phyloP scores from a whole-genome alignment of 2,113 vertebrate species.

The Oreochromis tanganicae region DNA sequence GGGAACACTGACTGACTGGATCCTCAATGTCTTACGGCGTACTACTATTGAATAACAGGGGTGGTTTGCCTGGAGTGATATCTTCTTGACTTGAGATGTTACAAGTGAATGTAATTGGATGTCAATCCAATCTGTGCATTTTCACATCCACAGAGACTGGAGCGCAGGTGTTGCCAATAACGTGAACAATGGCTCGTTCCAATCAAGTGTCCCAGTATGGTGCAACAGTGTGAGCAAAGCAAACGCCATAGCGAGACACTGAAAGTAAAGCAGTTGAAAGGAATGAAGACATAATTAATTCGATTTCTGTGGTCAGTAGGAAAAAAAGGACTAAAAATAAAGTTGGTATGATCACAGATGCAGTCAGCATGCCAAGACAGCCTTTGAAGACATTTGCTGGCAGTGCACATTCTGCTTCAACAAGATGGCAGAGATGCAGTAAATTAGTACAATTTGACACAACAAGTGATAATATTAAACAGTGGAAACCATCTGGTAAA shows the following conservation, averaged over 20 bases:
- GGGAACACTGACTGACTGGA: not conserved
- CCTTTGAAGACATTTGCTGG: not conserved
- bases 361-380: not conserved
- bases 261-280: not conserved
- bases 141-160: not conserved
- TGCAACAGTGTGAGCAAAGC: not conserved
- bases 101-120: not conserved
- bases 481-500: not conserved
- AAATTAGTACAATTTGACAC: not conserved
- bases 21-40: not conserved
- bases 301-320: not conserved
- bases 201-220: not conserved
- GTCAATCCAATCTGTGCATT: not conserved
- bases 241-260: not conserved
- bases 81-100: not conserved
- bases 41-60: not conserved
- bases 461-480: not conserved
- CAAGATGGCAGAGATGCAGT: not conserved
- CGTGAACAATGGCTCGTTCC: not conserved
- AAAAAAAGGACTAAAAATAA: not conserved
- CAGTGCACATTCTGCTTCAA: not conserved
- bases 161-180: not conserved
- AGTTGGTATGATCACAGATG: not conserved
- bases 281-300: not conserved
- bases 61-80: not conserved